These are phyloP conservation scores for Dendrocincla fuliginosa DNA, from an alignment of 2,797 vertebrate species.

Conservation along the genomic window DNA sequence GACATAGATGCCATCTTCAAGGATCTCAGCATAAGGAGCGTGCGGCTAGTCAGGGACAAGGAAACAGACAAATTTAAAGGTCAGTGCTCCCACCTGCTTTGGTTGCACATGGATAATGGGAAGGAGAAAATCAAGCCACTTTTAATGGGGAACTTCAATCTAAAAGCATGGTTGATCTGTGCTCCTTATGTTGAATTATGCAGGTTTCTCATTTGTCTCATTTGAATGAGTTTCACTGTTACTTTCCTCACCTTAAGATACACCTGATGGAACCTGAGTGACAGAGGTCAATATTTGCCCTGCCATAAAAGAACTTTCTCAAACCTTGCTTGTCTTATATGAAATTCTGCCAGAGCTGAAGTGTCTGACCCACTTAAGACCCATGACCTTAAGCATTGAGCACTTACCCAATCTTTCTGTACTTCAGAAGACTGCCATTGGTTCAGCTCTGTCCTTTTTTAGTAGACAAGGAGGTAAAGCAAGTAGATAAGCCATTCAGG, in stretches of 20 bases:
- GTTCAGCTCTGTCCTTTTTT: not conserved
- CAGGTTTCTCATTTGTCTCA: not conserved
- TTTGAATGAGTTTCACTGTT: not conserved
- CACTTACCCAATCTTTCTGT: not conserved
- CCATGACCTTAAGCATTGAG: not conserved
- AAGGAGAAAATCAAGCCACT: not conserved
- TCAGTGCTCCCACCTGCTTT: conserved; percentile 19
- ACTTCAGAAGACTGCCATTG: not conserved
- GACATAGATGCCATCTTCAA: conserved; percentile 98
- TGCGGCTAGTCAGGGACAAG: conserved; percentile 97
- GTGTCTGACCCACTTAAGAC: not conserved
- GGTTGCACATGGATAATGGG: not conserved
- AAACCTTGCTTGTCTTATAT: not conserved
- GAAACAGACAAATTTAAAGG: conserved; percentile 99
- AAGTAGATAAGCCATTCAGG: not conserved
- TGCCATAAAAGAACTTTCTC: not conserved
- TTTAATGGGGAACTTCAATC: not conserved
- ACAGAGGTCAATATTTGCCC: not conserved
- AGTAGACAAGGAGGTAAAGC: not conserved
- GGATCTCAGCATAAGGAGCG: conserved; percentile 91
- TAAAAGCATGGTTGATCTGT: not conserved
- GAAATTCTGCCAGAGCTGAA: not conserved
- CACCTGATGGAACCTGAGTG: not conserved
- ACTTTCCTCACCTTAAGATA: not conserved
- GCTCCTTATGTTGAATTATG: not conserved